These are phyloP conservation scores for Zaprionus tsacasi DNA, from an alignment of 1,140 invertebrate genomes.

Conservation along the genomic window DNA sequence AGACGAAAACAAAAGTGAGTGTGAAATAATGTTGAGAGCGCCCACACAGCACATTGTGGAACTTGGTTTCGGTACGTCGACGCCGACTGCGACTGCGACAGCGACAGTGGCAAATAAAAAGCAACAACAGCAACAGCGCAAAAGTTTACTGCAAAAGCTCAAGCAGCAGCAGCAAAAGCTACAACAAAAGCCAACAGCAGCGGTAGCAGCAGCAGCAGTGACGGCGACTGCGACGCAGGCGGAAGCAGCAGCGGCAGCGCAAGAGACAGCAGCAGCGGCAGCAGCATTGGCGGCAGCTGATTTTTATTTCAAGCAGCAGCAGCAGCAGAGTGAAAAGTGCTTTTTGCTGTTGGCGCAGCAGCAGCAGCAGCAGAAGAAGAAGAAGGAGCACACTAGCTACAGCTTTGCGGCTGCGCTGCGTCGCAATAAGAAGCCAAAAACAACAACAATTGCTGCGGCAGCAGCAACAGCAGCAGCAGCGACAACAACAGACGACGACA, in stretches of 20 bases:
- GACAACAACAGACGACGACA: constrained; percentile 50
- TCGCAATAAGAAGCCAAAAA: constrained; percentile 71
- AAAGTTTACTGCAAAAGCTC: constrained; percentile 67
- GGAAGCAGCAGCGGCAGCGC: constrained; percentile 26
- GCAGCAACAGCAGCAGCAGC: neutral
- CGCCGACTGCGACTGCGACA: constrained; percentile 41
- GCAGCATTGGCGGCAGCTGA: constrained; percentile 47
- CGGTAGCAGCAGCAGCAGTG: constrained; percentile 13
- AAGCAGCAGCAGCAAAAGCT: constrained; percentile 62
- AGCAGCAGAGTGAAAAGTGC: constrained; percentile 55
- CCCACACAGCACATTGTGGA: constrained; percentile 79
- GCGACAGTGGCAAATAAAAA: constrained; percentile 24
- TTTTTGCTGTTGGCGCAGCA: constrained; percentile 55
- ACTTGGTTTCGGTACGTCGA: constrained; percentile 70
- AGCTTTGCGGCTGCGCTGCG: constrained; percentile 64
- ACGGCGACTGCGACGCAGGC: constrained; percentile 25
- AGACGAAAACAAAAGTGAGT: constrained; percentile 68
- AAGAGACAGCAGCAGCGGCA: constrained; percentile 48
- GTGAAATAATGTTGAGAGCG: constrained; percentile 82
- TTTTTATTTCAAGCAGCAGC: constrained; percentile 67
- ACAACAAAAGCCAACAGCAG: constrained; percentile 27
- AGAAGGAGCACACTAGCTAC: constrained; percentile 66
- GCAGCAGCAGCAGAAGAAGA: constrained; percentile 58
- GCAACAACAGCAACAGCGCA: constrained; percentile 47
- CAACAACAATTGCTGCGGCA: constrained; percentile 27